Conservation (phyloP, 2,888 invertebrate species). For the Cyclophora albipunctata region DNA sequence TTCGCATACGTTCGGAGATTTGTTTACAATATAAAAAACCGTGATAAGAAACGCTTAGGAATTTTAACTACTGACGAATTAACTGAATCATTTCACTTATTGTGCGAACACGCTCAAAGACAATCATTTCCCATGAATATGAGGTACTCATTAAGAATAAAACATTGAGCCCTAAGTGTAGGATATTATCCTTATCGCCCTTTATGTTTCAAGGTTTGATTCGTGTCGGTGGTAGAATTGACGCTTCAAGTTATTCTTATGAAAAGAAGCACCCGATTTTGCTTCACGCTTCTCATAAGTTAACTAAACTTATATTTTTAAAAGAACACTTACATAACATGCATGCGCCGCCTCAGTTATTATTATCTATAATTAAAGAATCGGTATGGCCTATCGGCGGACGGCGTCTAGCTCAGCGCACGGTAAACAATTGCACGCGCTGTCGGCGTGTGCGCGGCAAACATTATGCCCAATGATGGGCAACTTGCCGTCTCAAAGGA, state of each 20-base stretch:
- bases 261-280: not conserved
- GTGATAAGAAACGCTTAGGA: slow-evolving; percentile 5
- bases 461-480: too few relatives aligned
- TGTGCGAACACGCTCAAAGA: slow-evolving; percentile 10
- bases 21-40: slow-evolving; percentile 10
- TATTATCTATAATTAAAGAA: slow-evolving; percentile 15
- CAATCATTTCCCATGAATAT: slow-evolving; percentile 19
- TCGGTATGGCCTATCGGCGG: slow-evolving; percentile 21
- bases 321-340: not conserved
- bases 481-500: too few relatives aligned
- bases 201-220: slow-evolving; percentile 15
- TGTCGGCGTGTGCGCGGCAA: too few relatives aligned
- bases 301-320: too few relatives aligned
- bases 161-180: slow-evolving; percentile 7
- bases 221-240: slow-evolving; percentile 13
- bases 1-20: slow-evolving; percentile 16
- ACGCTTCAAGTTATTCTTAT: too few relatives aligned
- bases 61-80: slow-evolving; percentile 12
- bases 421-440: slow-evolving; percentile 1
- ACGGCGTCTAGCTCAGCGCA: slow-evolving; percentile 12
- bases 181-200: slow-evolving; percentile 17
- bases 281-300: slow-evolving; percentile 8
- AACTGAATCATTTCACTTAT: slow-evolving; percentile 9
- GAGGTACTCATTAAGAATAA: slow-evolving; percentile 11
- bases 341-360: slow-evolving; percentile 21